Conservation (phyloP, 2,113 vertebrate genomes). For the Merops nubicus region DNA sequence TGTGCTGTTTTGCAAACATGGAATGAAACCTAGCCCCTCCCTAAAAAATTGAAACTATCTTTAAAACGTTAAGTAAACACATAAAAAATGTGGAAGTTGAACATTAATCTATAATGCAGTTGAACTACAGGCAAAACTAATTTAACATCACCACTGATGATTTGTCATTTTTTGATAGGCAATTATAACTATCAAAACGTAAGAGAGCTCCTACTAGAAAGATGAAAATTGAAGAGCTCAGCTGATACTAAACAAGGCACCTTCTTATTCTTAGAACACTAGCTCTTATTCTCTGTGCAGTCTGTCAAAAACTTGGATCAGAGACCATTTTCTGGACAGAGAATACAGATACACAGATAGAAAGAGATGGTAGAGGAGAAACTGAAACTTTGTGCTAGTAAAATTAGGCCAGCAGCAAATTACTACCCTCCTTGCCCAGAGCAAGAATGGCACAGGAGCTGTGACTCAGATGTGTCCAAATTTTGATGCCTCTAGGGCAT, state of each 20-base stretch:
- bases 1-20: background rate
- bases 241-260: background rate
- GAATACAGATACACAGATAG: background rate
- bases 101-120: background rate
- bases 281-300: background rate
- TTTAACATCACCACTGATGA: background rate
- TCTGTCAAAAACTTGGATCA: background rate
- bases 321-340: background rate
- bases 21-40: background rate
- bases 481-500: background rate
- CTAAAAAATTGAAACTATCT: background rate
- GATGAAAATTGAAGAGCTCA: background rate
- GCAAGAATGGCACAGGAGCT: background rate
- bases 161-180: background rate
- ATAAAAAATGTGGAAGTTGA: background rate
- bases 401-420: slow-evolving; percentile 5
- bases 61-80: background rate
- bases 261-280: too few relatives aligned
- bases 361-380: background rate
- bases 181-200: background rate
- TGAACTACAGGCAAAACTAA: background rate
- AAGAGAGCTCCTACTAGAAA: background rate
- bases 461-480: background rate
- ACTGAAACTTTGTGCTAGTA: background rate
- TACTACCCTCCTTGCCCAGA: background rate